Evolutionary conservation across 2,797 vertebrate genomes (phyloP).

Genomic region (Kryptopterus vitreolus): DNA sequence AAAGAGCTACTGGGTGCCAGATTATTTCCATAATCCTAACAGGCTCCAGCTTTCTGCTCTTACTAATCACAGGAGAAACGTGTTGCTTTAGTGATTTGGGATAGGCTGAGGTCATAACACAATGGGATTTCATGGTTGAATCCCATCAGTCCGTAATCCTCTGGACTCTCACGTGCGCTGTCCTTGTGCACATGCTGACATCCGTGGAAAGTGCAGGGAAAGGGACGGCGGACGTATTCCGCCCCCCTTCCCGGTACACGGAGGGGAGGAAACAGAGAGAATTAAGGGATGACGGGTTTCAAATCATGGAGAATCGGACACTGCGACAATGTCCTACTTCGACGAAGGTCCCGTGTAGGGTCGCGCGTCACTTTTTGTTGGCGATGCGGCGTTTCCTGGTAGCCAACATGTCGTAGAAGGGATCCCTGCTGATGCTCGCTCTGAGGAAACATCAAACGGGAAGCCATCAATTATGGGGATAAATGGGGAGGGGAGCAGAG

Average conservation of each 20-base stretch:
- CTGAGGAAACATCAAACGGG: constrained; percentile 73
- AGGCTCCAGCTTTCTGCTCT: constrained; percentile 24
- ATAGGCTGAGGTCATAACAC: constrained; percentile 11
- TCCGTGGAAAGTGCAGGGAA: constrained; percentile 45
- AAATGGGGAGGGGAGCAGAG: constrained; percentile 66
- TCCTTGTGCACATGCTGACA: constrained; percentile 37
- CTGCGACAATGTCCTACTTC: constrained; percentile 5
- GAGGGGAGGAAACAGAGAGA: constrained; percentile 25
- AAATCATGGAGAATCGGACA: background rate
- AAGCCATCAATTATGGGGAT: constrained; percentile 74
- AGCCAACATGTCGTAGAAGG: constrained; percentile 95
- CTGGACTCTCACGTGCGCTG: constrained; percentile 7
- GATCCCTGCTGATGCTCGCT: constrained; percentile 90
- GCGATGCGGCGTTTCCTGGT: constrained; percentile 91
- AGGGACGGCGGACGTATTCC: constrained; percentile 31
- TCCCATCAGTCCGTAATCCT: constrained; percentile 14
- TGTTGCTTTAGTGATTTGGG: constrained; percentile 23
- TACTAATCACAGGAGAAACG: constrained; percentile 6
- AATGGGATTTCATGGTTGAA: constrained; percentile 24
- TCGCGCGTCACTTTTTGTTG: constrained; percentile 84
- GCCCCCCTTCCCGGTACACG: constrained; percentile 12
- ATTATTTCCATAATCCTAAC: constrained; percentile 7
- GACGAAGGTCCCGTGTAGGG: background rate
- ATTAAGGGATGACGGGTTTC: background rate
- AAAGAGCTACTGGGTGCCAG: background rate